Base-by-base conservation (phyloP, 35 echinoderm and acorn worm genomes). In the Nesometra sesokonis region DNA sequence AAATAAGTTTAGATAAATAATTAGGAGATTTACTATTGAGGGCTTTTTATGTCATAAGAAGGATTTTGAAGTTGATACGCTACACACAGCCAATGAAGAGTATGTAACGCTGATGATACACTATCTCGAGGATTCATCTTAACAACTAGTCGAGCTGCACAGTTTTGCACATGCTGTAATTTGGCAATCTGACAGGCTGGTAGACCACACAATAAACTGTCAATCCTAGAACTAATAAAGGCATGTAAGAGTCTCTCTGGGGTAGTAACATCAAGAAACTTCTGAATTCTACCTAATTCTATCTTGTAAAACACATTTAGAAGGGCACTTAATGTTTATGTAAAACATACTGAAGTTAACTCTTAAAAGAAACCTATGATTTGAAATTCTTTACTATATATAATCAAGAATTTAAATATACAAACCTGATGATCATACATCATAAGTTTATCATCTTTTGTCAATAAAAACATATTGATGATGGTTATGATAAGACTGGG, bases 401-500 rank as follows among this genome's bases (percentile, higher is more conserved):
- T 9, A n/a, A 30, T n/a, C 3, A 32, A n/a, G 3, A n/a, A 30
- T n/a, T 5, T 30, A 80, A 80, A 80, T 30, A 35, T 32, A 3
- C 9, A 35, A 80, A 97, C 94, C 90, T 97, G 94, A 27, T 79
- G 0, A 0, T 8, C 17, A 76, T 85, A 97, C 82, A 97, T 86
- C 57, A 67, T 67, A 33, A 77, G n/a, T 84, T 29, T 0, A 84
- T 86, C 27, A 84, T 85, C 0, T 80, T 77, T 47, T 93, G 77
- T 67, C 17, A 94, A 36, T 82, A 94, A 34, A 34, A 99, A 99
- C 90, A 99, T 93, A 19, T 91, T 87, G 77, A 99, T 99, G 31
- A 94, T 91, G 0, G 91, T 89, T 27, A 88, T 90, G n/a, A 99
- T 93, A 40, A 99, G 80, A 52, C 89, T 99, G 4, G 96, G 96